Percentiles rank a stretch among this genome's conserved stretches.
These are phyloP conservation scores for Caloenas nicobarica DNA, from an alignment of 2,113 vertebrate genomes.

Conservation along the genomic window DNA sequence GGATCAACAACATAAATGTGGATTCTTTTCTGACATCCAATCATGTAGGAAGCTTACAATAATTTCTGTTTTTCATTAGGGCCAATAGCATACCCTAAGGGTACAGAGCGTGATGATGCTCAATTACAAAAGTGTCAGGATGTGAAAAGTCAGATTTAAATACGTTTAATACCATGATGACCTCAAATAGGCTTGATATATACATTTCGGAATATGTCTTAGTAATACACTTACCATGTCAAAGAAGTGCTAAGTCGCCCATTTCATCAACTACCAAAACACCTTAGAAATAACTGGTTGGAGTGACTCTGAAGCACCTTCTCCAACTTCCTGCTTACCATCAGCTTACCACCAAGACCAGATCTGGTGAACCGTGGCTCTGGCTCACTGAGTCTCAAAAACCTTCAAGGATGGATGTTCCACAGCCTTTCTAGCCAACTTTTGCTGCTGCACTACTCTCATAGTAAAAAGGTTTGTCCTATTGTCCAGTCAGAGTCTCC, in stretches of 20 bases:
- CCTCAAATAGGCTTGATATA: not conserved
- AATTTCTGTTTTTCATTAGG: not conserved
- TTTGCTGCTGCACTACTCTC: not conserved
- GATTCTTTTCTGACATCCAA: not conserved
- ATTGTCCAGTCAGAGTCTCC: not conserved
- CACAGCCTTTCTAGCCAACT: not conserved
- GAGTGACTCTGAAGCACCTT: not conserved
- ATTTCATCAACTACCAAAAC: not conserved
- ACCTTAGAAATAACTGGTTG: not conserved
- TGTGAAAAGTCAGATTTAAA: not conserved
- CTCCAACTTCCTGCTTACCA: not conserved
- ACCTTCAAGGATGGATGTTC: not conserved
- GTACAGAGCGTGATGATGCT: not conserved
- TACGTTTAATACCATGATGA: not conserved
- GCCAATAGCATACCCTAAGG: not conserved
- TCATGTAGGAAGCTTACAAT: not conserved
- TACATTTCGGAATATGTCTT: not conserved
- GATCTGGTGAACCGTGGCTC: not conserved
- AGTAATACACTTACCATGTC: accelerated
- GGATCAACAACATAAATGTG: accelerated
- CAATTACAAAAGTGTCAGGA: not conserved
- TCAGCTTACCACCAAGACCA: not conserved
- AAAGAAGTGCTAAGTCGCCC: not conserved
- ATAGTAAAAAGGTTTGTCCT: not conserved
- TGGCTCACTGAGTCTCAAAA: not conserved